A percentile compares a stretch with the other conserved stretches of the same genome.
These are phyloP conservation scores for Hermaeophaga mercurialis DNA, from an alignment of 2,888 invertebrate species.

Conservation along the genomic window DNA sequence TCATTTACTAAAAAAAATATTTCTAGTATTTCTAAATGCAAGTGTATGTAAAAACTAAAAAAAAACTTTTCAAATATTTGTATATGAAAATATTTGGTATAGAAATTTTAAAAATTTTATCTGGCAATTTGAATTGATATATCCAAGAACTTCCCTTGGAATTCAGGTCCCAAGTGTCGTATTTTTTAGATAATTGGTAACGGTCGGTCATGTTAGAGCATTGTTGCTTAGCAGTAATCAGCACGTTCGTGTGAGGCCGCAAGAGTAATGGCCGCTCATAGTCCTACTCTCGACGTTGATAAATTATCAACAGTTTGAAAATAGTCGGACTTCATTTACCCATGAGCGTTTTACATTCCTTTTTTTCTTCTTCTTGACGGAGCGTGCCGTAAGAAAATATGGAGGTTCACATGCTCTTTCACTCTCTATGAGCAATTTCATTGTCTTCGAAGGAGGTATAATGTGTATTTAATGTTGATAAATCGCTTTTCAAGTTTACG, in stretches of 20 bases:
- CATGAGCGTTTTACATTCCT: slow-evolving; percentile 50
- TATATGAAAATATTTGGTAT: no score
- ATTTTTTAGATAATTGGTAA: slow-evolving; percentile 33
- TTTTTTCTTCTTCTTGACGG: slow-evolving; percentile 40
- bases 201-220: slow-evolving; percentile 46
- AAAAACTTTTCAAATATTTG: no score
- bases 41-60: no score
- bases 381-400: slow-evolving; percentile 39
- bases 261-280: slow-evolving; percentile 50
- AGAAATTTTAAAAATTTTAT: no score
- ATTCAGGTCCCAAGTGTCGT: slow-evolving; percentile 1
- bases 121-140: background rate
- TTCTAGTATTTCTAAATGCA: no score
- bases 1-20: no score
- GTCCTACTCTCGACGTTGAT: slow-evolving; percentile 50
- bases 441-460: slow-evolving; percentile 14
- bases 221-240: slow-evolving; percentile 52
- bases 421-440: slow-evolving; percentile 15
- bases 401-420: slow-evolving; percentile 17
- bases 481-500: slow-evolving; percentile 9
- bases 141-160: background rate
- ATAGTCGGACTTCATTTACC: slow-evolving; percentile 53
- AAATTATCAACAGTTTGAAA: slow-evolving; percentile 53
- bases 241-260: slow-evolving; percentile 52
- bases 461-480: slow-evolving; percentile 16